phyloP scores from a whole-genome alignment of 2,797 vertebrate species.

The Nannoperca obscura region DNA sequence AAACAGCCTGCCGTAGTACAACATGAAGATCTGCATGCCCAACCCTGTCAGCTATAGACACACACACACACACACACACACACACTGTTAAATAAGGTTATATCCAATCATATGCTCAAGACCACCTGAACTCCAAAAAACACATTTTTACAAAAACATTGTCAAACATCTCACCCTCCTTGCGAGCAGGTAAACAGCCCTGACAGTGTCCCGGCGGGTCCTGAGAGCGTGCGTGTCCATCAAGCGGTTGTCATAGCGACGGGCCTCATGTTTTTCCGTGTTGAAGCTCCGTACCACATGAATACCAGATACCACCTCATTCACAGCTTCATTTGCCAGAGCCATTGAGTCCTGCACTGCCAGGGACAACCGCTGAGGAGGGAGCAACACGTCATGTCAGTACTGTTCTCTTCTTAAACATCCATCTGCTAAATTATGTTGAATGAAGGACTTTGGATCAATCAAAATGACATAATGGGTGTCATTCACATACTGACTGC shows the following conservation, averaged over 20 bases:
- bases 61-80: slow-evolving; percentile 20
- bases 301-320: slow-evolving; percentile 83
- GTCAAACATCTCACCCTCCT: slow-evolving; percentile 79
- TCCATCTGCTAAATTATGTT: background rate
- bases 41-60: slow-evolving; percentile 71
- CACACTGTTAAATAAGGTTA: background rate
- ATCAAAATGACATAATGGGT: background rate
- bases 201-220: slow-evolving; percentile 68
- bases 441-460: background rate
- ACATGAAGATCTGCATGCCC: slow-evolving; percentile 83
- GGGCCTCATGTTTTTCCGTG: slow-evolving; percentile 76
- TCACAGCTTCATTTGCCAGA: slow-evolving; percentile 81
- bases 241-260: slow-evolving; percentile 81
- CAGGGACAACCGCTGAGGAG: slow-evolving; percentile 78
- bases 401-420: background rate
- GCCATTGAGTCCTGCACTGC: slow-evolving; percentile 86
- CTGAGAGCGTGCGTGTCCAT: slow-evolving; percentile 79
- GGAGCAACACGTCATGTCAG: too few relatives aligned
- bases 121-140: background rate
- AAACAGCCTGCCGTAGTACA: slow-evolving; percentile 84
- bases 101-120: background rate
- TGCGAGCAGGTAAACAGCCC: slow-evolving; percentile 77
- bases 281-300: slow-evolving; percentile 87
- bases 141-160: fast-evolving
- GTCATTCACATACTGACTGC: background rate